A percentile compares a stretch with the other conserved stretches of the same genome.
Conservation (phyloP, 2,113 vertebrate genomes). For the Turdus rufiventris region DNA sequence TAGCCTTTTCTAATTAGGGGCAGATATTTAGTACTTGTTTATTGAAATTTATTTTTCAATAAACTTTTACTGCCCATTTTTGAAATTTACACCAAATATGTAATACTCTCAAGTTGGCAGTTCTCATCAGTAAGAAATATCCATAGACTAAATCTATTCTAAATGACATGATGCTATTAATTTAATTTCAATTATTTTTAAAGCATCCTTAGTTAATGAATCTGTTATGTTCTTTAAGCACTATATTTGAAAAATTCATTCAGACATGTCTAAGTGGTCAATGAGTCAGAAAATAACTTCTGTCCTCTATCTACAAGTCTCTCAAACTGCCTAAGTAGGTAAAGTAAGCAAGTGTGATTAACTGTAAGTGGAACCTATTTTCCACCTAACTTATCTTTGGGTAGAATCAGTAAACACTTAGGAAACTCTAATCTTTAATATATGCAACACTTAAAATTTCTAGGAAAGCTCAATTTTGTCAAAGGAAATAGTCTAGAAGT, state of each 20-base stretch:
- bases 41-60: constrained; percentile 23
- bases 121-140: not conserved
- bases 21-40: constrained; percentile 7
- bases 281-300: not conserved
- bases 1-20: not conserved
- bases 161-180: not conserved
- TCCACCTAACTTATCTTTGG: not conserved
- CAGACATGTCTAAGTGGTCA: not conserved
- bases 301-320: not conserved
- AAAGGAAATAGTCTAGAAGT: not conserved
- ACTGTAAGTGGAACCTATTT: not conserved
- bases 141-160: not conserved
- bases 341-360: not conserved
- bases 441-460: not conserved
- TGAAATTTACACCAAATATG: not conserved
- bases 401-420: not conserved
- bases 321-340: not conserved
- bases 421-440: not conserved
- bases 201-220: not conserved
- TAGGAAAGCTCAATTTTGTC: not conserved
- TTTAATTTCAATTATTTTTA: constrained; percentile 31
- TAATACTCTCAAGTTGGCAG: not conserved
- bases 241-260: not conserved
- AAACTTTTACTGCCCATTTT: not conserved
- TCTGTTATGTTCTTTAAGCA: not conserved